phyloP scores from a whole-genome alignment of 37 sponge, comb jelly and placozoan genomes.

The Aphrocallistes beatrix region DNA sequence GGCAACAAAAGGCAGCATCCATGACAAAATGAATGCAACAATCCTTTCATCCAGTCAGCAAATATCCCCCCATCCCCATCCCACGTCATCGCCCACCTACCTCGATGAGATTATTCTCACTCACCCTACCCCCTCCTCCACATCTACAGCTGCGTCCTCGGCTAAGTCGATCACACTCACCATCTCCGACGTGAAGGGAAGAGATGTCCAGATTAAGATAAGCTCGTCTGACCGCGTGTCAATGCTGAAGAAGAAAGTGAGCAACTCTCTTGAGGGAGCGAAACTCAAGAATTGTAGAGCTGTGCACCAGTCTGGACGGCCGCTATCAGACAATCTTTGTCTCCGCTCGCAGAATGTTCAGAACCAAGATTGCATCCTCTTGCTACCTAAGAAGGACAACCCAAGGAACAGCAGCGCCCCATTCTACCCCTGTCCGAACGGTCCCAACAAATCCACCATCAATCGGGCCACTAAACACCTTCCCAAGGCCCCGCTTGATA shows the following conservation, averaged over 20 bases:
- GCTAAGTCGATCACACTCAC: not conserved
- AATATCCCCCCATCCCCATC: not conserved
- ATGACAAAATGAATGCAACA: conserved; percentile 1
- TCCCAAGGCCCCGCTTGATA: not conserved
- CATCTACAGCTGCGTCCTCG: not conserved
- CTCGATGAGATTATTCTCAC: not conserved
- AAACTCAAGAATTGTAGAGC: conserved; percentile 7
- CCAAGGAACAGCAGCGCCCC: not conserved
- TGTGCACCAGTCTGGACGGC: not conserved
- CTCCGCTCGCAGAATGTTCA: not conserved
- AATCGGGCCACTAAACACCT: not conserved
- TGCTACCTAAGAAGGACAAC: not conserved
- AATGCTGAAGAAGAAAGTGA: conserved; percentile 8
- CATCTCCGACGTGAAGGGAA: conserved; percentile 1
- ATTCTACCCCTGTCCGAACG: conserved; percentile 6
- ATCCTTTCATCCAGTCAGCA: not conserved
- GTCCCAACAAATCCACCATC: conserved; percentile 1
- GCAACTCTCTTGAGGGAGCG: not conserved
- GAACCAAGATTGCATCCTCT: not conserved
- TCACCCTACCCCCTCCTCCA: not conserved
- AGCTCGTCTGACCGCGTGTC: not conserved
- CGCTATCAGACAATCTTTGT: not conserved
- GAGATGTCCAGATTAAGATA: not conserved
- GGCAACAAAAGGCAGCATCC: conserved; percentile 4
- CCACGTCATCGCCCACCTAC: not conserved